Base-by-base conservation (phyloP, 2,888 invertebrate species). In the Pharmacophagus antenor region DNA sequence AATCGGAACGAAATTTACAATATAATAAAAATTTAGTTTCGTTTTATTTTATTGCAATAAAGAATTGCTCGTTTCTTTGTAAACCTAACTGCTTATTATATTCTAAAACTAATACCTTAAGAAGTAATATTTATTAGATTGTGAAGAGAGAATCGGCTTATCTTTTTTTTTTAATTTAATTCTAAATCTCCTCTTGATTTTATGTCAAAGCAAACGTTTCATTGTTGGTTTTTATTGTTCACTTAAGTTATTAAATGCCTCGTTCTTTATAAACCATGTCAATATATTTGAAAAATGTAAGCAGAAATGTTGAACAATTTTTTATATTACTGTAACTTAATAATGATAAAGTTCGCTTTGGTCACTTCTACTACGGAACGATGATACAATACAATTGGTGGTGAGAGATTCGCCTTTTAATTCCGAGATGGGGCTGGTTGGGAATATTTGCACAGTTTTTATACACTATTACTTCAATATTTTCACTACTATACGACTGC, bases 51-150 rank as follows among this genome's bases (percentile, higher is more conserved):
- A 8, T 0, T 0, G 23, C 52, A 42, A 42, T 53, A 53, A 53
- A 41, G 22, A 22, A 23, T 37, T 7, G 17, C 22, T 15, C 6
- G 31, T 6, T 10, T 53, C 52, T 22, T 53, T 53, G 22, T 53
- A n/a, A 23, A 23, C 5, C 20, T 8, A 23, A 23, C 17, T 53
- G 23, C 42, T 52, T n/a, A n/a, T n/a, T n/a, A n/a, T 52, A 22
- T 23, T 22, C 42, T 53, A 15, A 4, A 42, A 23, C 22, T 53
- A 22, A 53, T 42, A 17, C 42, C 23, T 53, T 17, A 10, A 23
- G 8, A n/a, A 7, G 15, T 10, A 22, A 21, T 53, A n/a, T 8
- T 53, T 53, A 51, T 51, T 51, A 51, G 7, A 4, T 50, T 17
- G 27, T 17, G n/a, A 12, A 7, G 23, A 27, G 27, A 12, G 17